Evolutionary conservation across 2,888 invertebrate genomes (phyloP).

Genomic region (Vesta saturnalis): DNA sequence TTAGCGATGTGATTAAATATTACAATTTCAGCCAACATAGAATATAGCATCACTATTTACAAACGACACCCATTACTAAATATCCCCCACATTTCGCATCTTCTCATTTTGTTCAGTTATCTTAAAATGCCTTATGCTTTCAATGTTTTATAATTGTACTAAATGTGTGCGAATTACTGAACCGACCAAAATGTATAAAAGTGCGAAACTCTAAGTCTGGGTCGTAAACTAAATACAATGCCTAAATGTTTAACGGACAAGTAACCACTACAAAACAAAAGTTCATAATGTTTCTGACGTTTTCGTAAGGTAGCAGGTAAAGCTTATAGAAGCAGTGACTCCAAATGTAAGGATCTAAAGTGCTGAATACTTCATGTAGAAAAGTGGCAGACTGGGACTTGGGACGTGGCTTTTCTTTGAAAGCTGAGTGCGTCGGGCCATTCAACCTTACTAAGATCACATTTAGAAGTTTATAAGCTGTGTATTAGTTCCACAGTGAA

Average conservation of each 20-base stretch:
- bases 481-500: slow-evolving; percentile 13
- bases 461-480: slow-evolving; percentile 30
- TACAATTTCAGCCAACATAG: no score
- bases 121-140: no score
- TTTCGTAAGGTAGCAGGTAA: slow-evolving; percentile 26
- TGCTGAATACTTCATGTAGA: slow-evolving; percentile 44
- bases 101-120: no score
- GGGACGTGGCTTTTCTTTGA: slow-evolving; percentile 40
- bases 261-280: neutral
- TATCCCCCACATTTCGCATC: no score
- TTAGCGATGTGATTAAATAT: no score
- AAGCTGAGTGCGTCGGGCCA: slow-evolving; percentile 46
- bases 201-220: no score
- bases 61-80: no score
- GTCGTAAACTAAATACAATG: neutral
- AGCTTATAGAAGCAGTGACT: slow-evolving; percentile 20
- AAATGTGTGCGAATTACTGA: no score
- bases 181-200: no score
- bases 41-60: no score
- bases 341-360: slow-evolving; percentile 31
- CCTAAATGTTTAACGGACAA: neutral
- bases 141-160: no score
- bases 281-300: slow-evolving; percentile 26
- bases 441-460: slow-evolving; percentile 33
- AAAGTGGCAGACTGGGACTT: slow-evolving; percentile 45